A percentile compares a stretch with the other conserved stretches of the same genome.
Evolutionary conservation across 2,888 invertebrate species (phyloP).

Genomic region (Hipparchia sbordonii): DNA sequence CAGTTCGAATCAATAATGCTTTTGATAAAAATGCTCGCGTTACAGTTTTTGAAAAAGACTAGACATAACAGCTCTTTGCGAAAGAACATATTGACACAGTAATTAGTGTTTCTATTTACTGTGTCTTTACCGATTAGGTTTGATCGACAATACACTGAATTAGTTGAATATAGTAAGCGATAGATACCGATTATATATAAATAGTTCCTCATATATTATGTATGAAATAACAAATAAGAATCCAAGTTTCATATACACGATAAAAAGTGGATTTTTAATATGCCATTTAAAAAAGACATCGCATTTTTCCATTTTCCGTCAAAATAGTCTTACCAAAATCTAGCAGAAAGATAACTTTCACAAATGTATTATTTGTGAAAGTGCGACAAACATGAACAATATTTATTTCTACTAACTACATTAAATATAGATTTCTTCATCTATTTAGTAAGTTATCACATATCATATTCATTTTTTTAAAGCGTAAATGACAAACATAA

Average conservation of each 20-base stretch:
- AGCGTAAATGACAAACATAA: background rate
- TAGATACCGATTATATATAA: background rate
- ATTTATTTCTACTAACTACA: no score
- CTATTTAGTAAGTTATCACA: background rate
- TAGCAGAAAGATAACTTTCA: no score
- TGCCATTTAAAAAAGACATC: background rate
- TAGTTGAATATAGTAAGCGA: background rate
- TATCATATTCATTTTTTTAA: constrained; percentile 5
- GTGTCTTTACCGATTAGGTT: background rate
- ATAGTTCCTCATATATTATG: constrained; percentile 5
- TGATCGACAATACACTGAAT: constrained; percentile 2
- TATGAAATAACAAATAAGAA: no score
- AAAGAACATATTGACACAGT: no score
- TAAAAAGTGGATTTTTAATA: no score
- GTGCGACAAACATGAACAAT: background rate
- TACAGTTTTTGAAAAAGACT: background rate
- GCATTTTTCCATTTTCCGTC: background rate
- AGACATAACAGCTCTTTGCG: background rate
- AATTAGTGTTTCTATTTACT: background rate
- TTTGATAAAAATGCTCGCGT: no score
- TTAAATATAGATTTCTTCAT: background rate
- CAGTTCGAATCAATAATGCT: no score
- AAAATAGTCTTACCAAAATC: background rate
- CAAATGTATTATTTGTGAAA: no score
- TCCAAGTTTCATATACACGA: no score